Evolutionary conservation across 2,797 vertebrate species (phyloP), one percentile per base, ranked within the genome.

Genomic region (Sebastes glaucus): DNA sequence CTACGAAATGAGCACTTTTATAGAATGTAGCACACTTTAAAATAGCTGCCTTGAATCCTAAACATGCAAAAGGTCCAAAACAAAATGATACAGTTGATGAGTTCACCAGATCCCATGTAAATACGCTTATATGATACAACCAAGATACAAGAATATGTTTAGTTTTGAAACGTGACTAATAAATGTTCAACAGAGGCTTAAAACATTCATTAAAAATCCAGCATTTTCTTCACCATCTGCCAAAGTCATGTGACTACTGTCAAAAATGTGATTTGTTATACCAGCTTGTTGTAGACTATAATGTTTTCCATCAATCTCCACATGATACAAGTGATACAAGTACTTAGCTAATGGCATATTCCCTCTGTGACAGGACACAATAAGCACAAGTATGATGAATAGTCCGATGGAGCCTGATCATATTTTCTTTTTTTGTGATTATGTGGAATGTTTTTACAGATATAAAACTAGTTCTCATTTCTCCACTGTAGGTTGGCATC

Each of bases 401-500:
- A 55, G 14, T 66, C 23, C 23, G 2, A 61, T 68, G 22, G 52
- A 61, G 9, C 22, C 11, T 25, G 13, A 32, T 35, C 2, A 33
- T 60, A 23, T 63, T 20, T 49, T 1, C 28, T 23, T 69, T 52
- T 60, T 72, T 46, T 63, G 5, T 68, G n/a, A 27, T 27, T 68
- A 57, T 80, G 7, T 77, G 35, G 27, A 69, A 8, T 49, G 74
- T 78, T 77, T 59, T 71, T 30, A 32, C 28, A 35, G 10, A 46
- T 63, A 9, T 71, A 33, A 74, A 55, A 61, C 30, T 23, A 63
- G 20, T 42, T 83, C 63, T 61, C 32, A n/a, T 85, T 30, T 82
- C 71, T 83, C 35, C 13, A 10, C 25, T 76, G 27, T 22, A 99
- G 98, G 96, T 99, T 87, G 97, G 98, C 88, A 98, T 99, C 84